Evolutionary conservation across 2,113 vertebrate species (phyloP).

Genomic region (Notarius quadriscutis): DNA sequence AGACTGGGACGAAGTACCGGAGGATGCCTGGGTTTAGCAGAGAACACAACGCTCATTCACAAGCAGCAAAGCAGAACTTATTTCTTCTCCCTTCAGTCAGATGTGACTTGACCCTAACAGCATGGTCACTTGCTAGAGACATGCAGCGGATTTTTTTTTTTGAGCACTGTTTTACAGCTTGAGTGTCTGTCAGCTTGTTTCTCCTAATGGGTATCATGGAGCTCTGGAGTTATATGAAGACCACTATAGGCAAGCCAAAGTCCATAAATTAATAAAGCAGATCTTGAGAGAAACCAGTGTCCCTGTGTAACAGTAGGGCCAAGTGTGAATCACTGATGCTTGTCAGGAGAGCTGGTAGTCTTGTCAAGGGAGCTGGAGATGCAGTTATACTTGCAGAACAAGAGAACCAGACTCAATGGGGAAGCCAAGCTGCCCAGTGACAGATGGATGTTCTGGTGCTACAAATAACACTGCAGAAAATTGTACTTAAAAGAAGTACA

Average conservation of each 20-base stretch:
- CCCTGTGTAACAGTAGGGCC: slow-evolving; percentile 46
- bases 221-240: slow-evolving; percentile 45
- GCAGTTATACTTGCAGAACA: slow-evolving; percentile 48
- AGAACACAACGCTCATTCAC: not conserved
- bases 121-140: slow-evolving; percentile 44
- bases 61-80: not conserved
- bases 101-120: slow-evolving; percentile 38
- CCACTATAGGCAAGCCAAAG: slow-evolving; percentile 35
- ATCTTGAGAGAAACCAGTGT: slow-evolving; percentile 47
- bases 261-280: slow-evolving; percentile 50
- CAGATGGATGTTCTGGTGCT: slow-evolving; percentile 42
- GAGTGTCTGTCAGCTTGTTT: slow-evolving; percentile 41
- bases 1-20: not conserved
- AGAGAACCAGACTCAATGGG: slow-evolving; percentile 44
- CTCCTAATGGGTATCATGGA: slow-evolving; percentile 49
- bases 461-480: slow-evolving; percentile 29
- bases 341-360: slow-evolving; percentile 45
- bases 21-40: not conserved
- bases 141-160: slow-evolving; percentile 18
- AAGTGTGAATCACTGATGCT: slow-evolving; percentile 55
- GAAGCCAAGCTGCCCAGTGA: slow-evolving; percentile 37
- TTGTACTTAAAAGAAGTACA: slow-evolving; percentile 17
- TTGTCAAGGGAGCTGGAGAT: slow-evolving; percentile 54
- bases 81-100: slow-evolving; percentile 6
- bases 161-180: not conserved